A percentile compares a stretch with the other conserved stretches of the same genome.
Conservation (phyloP, 1,140 invertebrate species). For the Helicoverpa armigera region DNA sequence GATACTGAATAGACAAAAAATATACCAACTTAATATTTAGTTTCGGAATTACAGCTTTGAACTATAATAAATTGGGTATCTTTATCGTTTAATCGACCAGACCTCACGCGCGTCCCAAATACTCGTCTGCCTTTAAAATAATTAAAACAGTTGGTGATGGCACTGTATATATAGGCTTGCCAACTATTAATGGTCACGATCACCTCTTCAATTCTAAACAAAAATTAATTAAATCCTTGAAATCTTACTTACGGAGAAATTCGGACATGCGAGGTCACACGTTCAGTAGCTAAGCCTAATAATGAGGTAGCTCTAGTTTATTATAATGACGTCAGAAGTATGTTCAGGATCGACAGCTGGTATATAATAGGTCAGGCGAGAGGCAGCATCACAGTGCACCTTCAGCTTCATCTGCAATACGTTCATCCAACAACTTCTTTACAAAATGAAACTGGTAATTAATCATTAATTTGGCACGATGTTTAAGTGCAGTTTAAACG, state of each 20-base stretch:
- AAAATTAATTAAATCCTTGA: slow-evolving; percentile 35
- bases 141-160: background rate
- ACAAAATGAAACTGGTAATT: slow-evolving; percentile 82
- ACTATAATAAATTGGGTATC: no score
- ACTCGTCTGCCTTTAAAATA: background rate
- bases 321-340: slow-evolving; percentile 71
- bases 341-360: slow-evolving; percentile 76
- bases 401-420: slow-evolving; percentile 68
- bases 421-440: slow-evolving; percentile 27
- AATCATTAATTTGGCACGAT: background rate
- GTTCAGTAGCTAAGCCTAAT: slow-evolving; percentile 55
- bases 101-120: background rate
- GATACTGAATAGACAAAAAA: no score
- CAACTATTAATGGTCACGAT: slow-evolving; percentile 11
- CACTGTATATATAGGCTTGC: slow-evolving; percentile 2
- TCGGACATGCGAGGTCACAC: slow-evolving; percentile 75
- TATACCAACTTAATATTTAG: no score
- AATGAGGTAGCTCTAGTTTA: slow-evolving; percentile 52
- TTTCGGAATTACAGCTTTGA: no score
- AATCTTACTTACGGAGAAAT: slow-evolving; percentile 35
- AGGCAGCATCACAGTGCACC: slow-evolving; percentile 71
- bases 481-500: no score
- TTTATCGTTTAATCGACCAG: no score
- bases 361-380: slow-evolving; percentile 76
- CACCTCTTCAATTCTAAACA: background rate